Evolutionary conservation across 2,113 vertebrate genomes (phyloP).

Genomic region (Accipiter virgatus): DNA sequence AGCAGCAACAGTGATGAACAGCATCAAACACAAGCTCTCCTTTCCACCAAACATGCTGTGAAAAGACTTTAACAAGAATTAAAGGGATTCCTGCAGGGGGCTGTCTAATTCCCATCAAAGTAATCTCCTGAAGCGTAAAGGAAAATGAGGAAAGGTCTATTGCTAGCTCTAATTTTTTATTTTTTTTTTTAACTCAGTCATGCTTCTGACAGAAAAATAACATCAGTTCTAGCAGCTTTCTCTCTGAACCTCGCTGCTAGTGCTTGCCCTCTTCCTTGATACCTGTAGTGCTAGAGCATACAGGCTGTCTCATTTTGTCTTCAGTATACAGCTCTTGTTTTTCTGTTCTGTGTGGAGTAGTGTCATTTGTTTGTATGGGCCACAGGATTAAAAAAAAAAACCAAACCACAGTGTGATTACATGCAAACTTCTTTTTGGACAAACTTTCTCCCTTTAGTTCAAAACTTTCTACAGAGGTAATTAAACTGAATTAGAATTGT

Average conservation of each 20-base stretch:
- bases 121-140: constrained; percentile 49
- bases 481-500: not conserved
- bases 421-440: not conserved
- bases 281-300: not conserved
- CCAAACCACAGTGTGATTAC: not conserved
- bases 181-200: not conserved
- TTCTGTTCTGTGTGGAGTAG: not conserved
- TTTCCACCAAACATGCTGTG: constrained; percentile 59
- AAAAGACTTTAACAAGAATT: constrained; percentile 66
- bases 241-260: not conserved
- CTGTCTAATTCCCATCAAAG: constrained; percentile 76
- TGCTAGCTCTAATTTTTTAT: not conserved
- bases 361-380: not conserved
- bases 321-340: not conserved
- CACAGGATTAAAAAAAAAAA: not conserved
- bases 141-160: constrained; percentile 62
- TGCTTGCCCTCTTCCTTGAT: not conserved
- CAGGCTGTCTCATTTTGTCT: not conserved
- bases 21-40: constrained; percentile 65
- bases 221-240: constrained; percentile 29
- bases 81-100: constrained; percentile 72
- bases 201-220: constrained; percentile 34
- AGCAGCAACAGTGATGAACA: constrained; percentile 44
- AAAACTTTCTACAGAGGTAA: constrained; percentile 23
- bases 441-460: not conserved